Conservation (phyloP, 2,797 vertebrate genomes). For the Anomalospiza imberbis region DNA sequence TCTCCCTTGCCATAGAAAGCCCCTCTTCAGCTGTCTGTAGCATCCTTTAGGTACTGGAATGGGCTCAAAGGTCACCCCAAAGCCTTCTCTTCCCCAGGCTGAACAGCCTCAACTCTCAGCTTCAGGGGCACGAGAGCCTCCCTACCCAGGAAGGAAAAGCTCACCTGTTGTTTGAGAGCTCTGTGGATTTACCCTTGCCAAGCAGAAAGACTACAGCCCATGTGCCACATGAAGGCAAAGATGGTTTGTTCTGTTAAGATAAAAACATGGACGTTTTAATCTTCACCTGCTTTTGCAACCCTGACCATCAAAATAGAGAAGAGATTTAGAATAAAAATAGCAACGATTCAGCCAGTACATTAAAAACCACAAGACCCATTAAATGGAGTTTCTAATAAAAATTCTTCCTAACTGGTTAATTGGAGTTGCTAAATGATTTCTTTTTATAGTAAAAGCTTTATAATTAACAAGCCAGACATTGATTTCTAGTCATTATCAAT, state of each 20-base stretch:
- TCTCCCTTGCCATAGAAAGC: not conserved
- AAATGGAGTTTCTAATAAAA: constrained; percentile 66
- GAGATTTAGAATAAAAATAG: constrained; percentile 25
- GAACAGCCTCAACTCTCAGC: not conserved
- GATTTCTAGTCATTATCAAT: constrained; percentile 74
- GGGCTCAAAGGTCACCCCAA: not conserved
- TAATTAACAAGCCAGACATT: constrained; percentile 73
- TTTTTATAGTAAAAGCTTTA: constrained; percentile 75
- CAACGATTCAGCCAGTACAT: not conserved
- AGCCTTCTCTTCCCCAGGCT: not conserved
- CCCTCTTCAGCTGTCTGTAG: no score
- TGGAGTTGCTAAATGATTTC: constrained; percentile 71
- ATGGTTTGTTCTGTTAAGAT: not conserved
- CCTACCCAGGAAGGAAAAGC: not conserved
- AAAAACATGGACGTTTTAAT: not conserved
- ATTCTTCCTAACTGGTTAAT: constrained; percentile 65
- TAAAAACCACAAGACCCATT: constrained; percentile 27
- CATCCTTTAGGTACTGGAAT: not conserved
- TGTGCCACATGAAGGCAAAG: fast-evolving
- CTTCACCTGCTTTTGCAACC: not conserved
- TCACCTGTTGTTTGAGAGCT: fast-evolving
- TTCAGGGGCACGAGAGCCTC: not conserved
- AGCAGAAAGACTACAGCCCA: not conserved
- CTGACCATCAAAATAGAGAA: not conserved
- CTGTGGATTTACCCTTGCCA: not conserved